These are phyloP conservation scores for Stegostoma tigrinum DNA, from an alignment of 2,113 vertebrate species.

Conservation along the genomic window DNA sequence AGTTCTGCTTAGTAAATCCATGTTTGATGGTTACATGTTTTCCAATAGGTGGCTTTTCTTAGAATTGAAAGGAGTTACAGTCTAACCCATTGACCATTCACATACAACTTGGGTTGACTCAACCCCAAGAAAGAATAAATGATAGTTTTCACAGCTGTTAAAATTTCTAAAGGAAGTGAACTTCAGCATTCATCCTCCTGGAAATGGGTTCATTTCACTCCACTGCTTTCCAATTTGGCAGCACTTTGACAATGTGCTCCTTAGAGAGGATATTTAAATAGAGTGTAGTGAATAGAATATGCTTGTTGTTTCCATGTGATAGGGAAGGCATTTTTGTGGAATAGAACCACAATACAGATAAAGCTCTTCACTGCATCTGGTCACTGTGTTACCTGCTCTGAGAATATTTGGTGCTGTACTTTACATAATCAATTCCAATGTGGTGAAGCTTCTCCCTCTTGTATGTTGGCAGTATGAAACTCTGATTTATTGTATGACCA, in stretches of 20 bases:
- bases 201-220: not conserved
- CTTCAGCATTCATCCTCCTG: not conserved
- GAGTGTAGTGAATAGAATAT: not conserved
- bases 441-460: not conserved
- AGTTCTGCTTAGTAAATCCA: not conserved
- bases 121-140: not conserved
- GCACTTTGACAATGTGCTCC: not conserved
- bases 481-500: not conserved
- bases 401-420: not conserved
- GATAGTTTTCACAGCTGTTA: constrained; percentile 17
- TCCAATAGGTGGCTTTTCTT: not conserved
- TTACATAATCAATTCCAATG: not conserved
- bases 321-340: not conserved
- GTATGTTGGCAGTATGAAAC: not conserved
- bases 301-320: not conserved
- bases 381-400: too few relatives aligned
- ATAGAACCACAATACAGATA: not conserved
- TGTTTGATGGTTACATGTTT: not conserved
- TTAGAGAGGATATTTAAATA: not conserved
- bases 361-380: not conserved
- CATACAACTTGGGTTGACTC: not conserved
- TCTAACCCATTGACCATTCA: not conserved
- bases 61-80: not conserved
- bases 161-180: not conserved
- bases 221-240: not conserved